phyloP scores from a whole-genome alignment of 2,888 invertebrate species.

The Pomacea canaliculata region DNA sequence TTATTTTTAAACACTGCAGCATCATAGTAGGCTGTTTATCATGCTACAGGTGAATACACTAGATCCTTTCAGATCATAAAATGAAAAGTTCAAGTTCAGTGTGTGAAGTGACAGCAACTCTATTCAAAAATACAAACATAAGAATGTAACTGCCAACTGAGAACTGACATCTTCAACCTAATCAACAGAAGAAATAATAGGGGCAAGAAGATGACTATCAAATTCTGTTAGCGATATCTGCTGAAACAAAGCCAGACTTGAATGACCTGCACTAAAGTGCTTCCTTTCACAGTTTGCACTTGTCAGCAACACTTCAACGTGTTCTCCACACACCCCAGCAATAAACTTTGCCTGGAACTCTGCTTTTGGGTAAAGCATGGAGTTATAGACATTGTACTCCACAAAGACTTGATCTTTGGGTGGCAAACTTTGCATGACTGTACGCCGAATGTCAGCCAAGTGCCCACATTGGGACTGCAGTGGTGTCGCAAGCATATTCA shows the following conservation, averaged over 20 bases:
- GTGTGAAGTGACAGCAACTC: too few species aligned
- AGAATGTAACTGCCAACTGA: too few species aligned
- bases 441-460: slow-evolving; percentile 47
- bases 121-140: too few species aligned
- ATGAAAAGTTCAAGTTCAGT: too few species aligned
- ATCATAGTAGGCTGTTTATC: too few species aligned
- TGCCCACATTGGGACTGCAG: slow-evolving; percentile 41
- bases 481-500: slow-evolving; percentile 53
- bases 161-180: neutral
- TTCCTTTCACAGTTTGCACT: slow-evolving; percentile 56
- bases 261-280: slow-evolving; percentile 46
- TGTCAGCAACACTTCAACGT: slow-evolving; percentile 53
- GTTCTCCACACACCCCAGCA: slow-evolving; percentile 49
- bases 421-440: slow-evolving; percentile 42
- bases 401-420: slow-evolving; percentile 51
- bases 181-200: slow-evolving; percentile 40
- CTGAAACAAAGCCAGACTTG: slow-evolving; percentile 44
- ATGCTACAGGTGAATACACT: too few species aligned
- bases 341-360: slow-evolving; percentile 55
- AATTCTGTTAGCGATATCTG: slow-evolving; percentile 50
- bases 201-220: slow-evolving; percentile 43
- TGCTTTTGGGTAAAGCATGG: slow-evolving; percentile 50
- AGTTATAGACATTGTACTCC: slow-evolving; percentile 59
- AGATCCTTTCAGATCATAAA: too few species aligned
- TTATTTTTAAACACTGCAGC: too few species aligned